Conservation (phyloP, 2,888 invertebrate species). For the Polyommatus iphigenia region DNA sequence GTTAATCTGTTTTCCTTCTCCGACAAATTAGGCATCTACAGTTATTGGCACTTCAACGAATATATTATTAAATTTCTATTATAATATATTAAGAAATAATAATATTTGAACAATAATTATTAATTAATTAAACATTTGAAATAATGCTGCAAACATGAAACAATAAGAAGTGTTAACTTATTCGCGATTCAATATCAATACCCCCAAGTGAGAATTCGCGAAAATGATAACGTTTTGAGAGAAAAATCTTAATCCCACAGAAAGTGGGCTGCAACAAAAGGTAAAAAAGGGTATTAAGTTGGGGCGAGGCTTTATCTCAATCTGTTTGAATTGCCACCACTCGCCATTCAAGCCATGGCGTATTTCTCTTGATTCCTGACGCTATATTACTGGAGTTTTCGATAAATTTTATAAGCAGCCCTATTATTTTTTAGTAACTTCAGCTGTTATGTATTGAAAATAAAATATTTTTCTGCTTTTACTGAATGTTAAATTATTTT, state of each 20-base stretch:
- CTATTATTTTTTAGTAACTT: background rate
- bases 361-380: background rate
- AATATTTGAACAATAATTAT: no score
- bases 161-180: background rate
- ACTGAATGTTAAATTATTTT: no score
- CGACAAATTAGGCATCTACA: no score
- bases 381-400: background rate
- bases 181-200: background rate
- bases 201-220: background rate
- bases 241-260: conserved; percentile 20
- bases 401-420: background rate
- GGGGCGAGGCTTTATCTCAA: conserved; percentile 25
- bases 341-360: conserved; percentile 16
- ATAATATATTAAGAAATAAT: no score
- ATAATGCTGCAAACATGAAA: background rate
- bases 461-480: no score
- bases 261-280: conserved; percentile 19
- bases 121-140: no score
- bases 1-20: no score
- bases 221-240: conserved; percentile 14
- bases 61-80: no score
- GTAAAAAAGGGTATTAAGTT: conserved; percentile 29
- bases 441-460: background rate
- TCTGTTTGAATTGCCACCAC: conserved; percentile 27
- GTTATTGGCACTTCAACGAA: no score